These are phyloP conservation scores for Sarcophaga peregrina DNA, from an alignment of 1,140 invertebrate species.

Conservation along the genomic window DNA sequence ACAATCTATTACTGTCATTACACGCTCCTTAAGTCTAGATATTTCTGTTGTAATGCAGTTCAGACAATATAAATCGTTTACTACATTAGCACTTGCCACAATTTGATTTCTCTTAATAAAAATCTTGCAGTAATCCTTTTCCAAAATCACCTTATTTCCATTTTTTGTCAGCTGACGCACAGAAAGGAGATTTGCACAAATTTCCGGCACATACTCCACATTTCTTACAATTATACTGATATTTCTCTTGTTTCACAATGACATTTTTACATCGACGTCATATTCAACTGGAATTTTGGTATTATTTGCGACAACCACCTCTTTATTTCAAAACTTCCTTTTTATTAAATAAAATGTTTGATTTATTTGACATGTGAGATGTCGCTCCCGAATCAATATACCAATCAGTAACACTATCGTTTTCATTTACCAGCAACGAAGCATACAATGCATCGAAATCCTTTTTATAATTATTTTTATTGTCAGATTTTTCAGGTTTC, in stretches of 20 bases:
- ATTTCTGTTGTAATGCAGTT: no score
- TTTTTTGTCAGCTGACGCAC: no score
- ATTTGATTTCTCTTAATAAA: conserved; percentile 46
- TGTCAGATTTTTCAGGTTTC: no score
- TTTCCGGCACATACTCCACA: conserved; percentile 37
- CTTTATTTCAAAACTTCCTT: not conserved
- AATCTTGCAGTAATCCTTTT: conserved; percentile 49
- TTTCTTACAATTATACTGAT: conserved; percentile 40
- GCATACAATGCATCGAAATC: no score
- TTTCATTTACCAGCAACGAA: no score
- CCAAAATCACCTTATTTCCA: conserved; percentile 32
- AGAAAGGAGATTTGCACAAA: conserved; percentile 42
- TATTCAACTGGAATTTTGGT: conserved; percentile 34
- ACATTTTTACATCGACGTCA: conserved; percentile 30
- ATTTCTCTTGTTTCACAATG: not conserved
- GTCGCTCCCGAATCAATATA: conserved; percentile 35
- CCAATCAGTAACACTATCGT: no score
- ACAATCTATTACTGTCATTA: no score
- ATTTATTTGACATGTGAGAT: not conserved
- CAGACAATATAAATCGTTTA: no score
- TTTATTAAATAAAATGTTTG: not conserved
- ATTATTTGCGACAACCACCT: conserved; percentile 36
- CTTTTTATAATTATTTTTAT: no score
- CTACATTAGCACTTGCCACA: no score
- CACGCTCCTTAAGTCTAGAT: no score